Evolutionary conservation across 1,140 invertebrate genomes (phyloP).

Genomic region (Drosophila nannoptera): DNA sequence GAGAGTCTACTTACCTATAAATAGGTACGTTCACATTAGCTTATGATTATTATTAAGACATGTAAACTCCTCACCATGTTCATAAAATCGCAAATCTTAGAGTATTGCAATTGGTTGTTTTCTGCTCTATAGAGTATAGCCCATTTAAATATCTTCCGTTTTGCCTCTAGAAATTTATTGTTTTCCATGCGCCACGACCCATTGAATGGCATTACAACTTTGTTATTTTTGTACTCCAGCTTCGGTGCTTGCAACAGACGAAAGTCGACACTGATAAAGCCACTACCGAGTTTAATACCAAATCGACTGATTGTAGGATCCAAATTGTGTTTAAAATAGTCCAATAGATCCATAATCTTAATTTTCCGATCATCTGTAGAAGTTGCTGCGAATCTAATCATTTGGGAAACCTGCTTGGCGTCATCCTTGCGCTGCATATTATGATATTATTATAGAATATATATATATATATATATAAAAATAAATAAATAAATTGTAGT

Average conservation of each 20-base stretch:
- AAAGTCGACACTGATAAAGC: conserved; percentile 82
- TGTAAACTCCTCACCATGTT: conserved; percentile 8
- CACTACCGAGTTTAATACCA: conserved; percentile 80
- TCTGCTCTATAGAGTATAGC: conserved; percentile 42
- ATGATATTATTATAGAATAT: background rate
- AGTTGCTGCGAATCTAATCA: conserved; percentile 85
- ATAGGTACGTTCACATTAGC: background rate
- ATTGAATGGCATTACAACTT: conserved; percentile 16
- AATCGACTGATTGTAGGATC: conserved; percentile 82
- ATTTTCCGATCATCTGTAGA: conserved; percentile 81
- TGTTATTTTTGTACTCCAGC: conserved; percentile 79
- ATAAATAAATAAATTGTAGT: background rate
- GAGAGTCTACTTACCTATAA: background rate
- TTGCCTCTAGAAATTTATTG: conserved; percentile 33
- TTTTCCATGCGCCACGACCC: conserved; percentile 61
- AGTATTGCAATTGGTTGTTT: conserved; percentile 16
- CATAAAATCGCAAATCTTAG: conserved; percentile 24
- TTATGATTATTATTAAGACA: too few relatives aligned
- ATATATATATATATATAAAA: too few relatives aligned
- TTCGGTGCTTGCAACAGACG: conserved; percentile 81
- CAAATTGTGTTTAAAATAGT: conserved; percentile 79
- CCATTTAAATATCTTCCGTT: conserved; percentile 58
- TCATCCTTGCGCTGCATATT: conserved; percentile 78
- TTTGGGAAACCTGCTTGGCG: conserved; percentile 81
- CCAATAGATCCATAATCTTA: conserved; percentile 83